Evolutionary conservation across 2,888 invertebrate species (phyloP), one percentile per base, ranked within the genome.

Genomic region (Rhingia rostrata): DNA sequence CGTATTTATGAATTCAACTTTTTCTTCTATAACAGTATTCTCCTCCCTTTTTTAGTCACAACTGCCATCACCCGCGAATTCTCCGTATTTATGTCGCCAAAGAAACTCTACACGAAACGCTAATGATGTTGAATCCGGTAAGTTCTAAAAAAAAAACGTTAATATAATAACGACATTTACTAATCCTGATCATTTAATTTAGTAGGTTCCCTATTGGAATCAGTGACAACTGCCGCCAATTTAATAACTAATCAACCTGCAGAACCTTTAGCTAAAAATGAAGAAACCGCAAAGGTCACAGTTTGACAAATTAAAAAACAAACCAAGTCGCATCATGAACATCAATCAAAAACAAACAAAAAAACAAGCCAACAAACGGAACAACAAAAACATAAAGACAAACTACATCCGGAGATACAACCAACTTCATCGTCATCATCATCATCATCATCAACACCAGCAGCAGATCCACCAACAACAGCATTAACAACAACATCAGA

Each of bases 21-120:
- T 30, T 30, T 6, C 7, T 37, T 22, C 9, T n/a, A n/a, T n/a
- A n/a, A 9, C 2, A 37, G n/a, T 37, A 4, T 47, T 51, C 33
- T 6, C n/a, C 39, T 32, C 67, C 58, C 30, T 6, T 12, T 86
- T 87, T 9, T 91, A 92, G 91, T 90, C 90, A 86, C 93, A 89
- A 88, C 92, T 95, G 69, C 95, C 96, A 12, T 96, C 96, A 5
- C 96, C 96, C 9, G 94, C 94, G 64, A 95, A 95, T 87, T 96
- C 96, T 22, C 96, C 96, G 43, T 96, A 96, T 90, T 92, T 96
- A 90, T 96, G 96, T 90, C 93, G 97, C 73, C 97, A 97, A 89
- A 93, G 97, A 78, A 95, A 93, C 90, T 94, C 94, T 90, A 93
- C 94, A 90, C 93, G 94, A 79, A 91, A 91, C 87, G 88, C 90